Evolutionary conservation across 2,113 vertebrate genomes (phyloP).

Genomic region (human (Homo sapiens)): DNA sequence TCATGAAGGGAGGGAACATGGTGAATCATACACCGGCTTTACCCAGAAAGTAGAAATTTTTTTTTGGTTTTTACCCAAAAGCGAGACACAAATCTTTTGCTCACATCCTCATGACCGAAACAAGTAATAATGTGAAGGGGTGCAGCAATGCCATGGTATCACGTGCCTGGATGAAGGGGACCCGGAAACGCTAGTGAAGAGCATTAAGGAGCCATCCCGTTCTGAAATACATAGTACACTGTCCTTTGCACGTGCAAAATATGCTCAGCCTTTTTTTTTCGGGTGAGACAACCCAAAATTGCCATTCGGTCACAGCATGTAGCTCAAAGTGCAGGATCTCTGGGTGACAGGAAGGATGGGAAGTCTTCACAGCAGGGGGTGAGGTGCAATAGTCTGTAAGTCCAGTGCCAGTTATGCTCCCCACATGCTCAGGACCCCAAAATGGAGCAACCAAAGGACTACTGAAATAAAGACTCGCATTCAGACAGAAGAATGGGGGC

Average conservation of each 20-base stretch:
- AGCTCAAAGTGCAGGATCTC: no score
- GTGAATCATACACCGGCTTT: background rate
- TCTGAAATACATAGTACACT: background rate
- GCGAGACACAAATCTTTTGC: background rate
- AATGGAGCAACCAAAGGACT: background rate
- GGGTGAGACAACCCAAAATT: background rate
- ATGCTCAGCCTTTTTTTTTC: background rate
- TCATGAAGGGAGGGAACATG: background rate
- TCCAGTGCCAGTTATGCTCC: no score
- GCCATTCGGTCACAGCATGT: background rate
- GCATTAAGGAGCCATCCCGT: background rate
- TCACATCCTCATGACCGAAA: background rate
- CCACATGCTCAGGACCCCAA: no score
- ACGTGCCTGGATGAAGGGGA: background rate
- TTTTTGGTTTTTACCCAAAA: background rate
- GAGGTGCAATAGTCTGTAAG: background rate
- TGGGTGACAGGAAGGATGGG: background rate
- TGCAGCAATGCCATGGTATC: fast-evolving
- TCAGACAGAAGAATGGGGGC: background rate
- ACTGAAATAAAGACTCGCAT: background rate
- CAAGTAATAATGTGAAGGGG: background rate
- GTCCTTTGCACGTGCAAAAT: background rate
- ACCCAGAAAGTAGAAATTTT: background rate
- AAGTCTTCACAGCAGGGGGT: background rate
- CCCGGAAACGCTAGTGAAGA: background rate